phyloP scores from a whole-genome alignment of 1,140 invertebrate genomes.

The Oryctes rhinoceros region DNA sequence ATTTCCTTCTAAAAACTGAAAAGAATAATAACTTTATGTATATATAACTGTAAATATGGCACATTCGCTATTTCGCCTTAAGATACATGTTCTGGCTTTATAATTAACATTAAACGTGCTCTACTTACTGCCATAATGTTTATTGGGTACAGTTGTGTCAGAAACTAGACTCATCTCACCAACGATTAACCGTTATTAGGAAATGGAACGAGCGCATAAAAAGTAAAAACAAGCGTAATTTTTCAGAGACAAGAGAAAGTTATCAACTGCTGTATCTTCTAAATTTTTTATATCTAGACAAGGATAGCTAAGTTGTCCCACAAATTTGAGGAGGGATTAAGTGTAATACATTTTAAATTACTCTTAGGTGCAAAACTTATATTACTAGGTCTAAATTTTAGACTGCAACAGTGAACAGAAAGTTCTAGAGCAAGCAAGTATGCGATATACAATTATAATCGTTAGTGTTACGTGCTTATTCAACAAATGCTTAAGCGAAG shows the following conservation, averaged over 20 bases:
- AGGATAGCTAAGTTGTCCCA: not conserved
- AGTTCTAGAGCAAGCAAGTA: not conserved
- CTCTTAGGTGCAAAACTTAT: not conserved
- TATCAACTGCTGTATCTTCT: not conserved
- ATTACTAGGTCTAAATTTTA: not conserved
- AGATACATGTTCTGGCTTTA: too few relatives aligned
- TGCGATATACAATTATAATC: not conserved
- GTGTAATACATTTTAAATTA: conserved; percentile 17
- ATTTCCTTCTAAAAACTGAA: too few relatives aligned
- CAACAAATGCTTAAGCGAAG: conserved; percentile 3
- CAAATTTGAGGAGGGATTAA: conserved; percentile 14
- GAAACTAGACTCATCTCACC: not conserved
- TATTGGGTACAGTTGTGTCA: not conserved
- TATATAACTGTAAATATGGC: not conserved
- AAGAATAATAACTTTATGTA: too few relatives aligned
- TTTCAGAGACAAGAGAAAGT: not conserved
- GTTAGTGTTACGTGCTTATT: conserved; percentile 2
- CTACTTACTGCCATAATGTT: not conserved
- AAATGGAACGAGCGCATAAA: not conserved
- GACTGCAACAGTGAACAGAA: not conserved
- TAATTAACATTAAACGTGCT: not conserved
- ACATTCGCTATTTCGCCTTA: too few relatives aligned
- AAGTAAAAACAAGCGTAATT: not conserved
- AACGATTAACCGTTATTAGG: not conserved
- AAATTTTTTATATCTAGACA: not conserved